Conservation (phyloP, 2,113 vertebrate genomes). For the Catharus minimus region DNA sequence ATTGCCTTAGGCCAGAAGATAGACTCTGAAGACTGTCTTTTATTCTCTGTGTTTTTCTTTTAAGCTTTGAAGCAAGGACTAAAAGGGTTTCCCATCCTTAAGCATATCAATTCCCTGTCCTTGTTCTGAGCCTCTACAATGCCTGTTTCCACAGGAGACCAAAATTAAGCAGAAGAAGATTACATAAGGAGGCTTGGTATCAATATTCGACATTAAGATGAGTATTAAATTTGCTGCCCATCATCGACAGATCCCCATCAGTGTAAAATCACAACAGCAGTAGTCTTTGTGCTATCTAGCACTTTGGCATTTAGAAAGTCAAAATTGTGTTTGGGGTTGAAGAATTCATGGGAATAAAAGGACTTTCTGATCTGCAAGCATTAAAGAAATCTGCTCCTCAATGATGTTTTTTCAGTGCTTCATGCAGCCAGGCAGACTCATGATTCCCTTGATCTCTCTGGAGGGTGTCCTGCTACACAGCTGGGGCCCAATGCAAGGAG, state of each 20-base stretch:
- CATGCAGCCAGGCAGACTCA: not conserved
- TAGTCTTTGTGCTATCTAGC: not conserved
- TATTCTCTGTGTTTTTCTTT: slow-evolving; percentile 34
- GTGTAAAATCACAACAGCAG: not conserved
- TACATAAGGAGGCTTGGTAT: not conserved
- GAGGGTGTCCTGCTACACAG: not conserved
- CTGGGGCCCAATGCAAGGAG: not conserved
- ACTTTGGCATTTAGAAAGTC: not conserved
- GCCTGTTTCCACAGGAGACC: not conserved
- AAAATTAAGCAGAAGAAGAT: slow-evolving; percentile 1
- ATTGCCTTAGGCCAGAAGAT: slow-evolving; percentile 46
- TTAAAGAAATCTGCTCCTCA: not conserved
- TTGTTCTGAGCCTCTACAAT: not conserved
- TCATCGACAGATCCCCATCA: not conserved
- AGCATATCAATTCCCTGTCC: not conserved
- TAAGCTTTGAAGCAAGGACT: slow-evolving; percentile 26
- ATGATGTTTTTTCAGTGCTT: not conserved
- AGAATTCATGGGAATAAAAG: not conserved
- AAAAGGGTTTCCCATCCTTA: slow-evolving; percentile 10
- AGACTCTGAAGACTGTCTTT: slow-evolving; percentile 46
- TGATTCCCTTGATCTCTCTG: not conserved
- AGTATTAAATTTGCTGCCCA: not conserved
- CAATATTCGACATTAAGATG: not conserved
- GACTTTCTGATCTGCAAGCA: not conserved
- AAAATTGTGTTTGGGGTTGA: not conserved